Evolutionary conservation across 2,888 invertebrate species (phyloP).

Genomic region (Macrophya annulata): DNA sequence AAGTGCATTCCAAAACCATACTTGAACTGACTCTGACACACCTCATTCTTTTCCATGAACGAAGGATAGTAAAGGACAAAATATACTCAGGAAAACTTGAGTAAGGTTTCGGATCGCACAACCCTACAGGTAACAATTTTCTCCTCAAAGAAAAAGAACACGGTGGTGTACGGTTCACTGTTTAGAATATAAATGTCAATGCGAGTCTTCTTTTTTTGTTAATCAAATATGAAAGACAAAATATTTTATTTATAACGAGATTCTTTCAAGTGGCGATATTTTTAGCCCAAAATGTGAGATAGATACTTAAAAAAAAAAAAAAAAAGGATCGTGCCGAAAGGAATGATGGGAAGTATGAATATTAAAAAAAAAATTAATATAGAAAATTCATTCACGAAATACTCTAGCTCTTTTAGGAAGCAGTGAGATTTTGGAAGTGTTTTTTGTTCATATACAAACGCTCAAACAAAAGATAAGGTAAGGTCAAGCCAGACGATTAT

Average conservation of each 20-base stretch:
- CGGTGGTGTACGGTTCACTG: neutral
- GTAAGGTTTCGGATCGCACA: neutral
- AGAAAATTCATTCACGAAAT: neutral
- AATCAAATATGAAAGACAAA: neutral
- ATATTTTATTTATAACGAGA: neutral
- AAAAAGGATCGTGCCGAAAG: neutral
- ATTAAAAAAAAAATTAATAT: neutral
- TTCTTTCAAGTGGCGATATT: neutral
- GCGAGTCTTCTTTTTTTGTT: no score
- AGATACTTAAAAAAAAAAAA: neutral
- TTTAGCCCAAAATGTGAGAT: neutral
- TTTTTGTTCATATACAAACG: no score
- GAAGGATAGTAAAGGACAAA: neutral
- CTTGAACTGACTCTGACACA: constrained; percentile 10
- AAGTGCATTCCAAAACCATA: constrained; percentile 10
- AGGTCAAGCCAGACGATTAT: no score
- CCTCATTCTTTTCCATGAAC: neutral
- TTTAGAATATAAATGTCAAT: no score
- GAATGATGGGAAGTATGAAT: neutral
- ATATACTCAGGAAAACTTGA: neutral
- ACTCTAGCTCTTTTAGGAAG: neutral
- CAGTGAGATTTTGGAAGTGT: no score
- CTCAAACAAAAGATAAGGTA: no score
- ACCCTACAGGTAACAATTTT: neutral
- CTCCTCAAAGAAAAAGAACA: neutral